These are phyloP conservation scores for Deilephila elpenor DNA, from an alignment of 2,888 invertebrate species.

Conservation along the genomic window DNA sequence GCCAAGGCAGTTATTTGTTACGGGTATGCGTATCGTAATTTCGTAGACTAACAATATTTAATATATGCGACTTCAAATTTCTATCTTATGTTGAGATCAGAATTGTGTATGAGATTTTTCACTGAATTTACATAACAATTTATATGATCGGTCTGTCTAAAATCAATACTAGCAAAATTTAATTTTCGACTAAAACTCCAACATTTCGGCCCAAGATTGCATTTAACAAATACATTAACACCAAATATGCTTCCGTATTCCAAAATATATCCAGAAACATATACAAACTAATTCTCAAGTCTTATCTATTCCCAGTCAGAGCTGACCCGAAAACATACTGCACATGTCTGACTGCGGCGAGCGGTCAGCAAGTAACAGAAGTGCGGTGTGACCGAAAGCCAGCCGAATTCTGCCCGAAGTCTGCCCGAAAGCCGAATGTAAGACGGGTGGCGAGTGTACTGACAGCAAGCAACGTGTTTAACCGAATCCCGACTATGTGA, in stretches of 20 bases:
- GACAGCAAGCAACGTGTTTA: slow-evolving; percentile 54
- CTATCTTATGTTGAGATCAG: no score
- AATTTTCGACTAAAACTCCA: no score
- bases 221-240: no score
- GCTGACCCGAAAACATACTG: not conserved
- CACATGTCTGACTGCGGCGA: not conserved
- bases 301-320: slow-evolving; percentile 21
- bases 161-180: no score
- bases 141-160: no score
- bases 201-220: no score
- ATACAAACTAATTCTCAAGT: not conserved
- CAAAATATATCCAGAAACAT: not conserved
- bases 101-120: no score
- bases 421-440: slow-evolving; percentile 13
- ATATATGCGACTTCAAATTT: no score
- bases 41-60: no score
- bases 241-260: not conserved
- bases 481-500: slow-evolving; percentile 51
- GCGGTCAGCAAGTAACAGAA: slow-evolving; percentile 22
- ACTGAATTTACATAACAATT: no score
- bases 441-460: slow-evolving; percentile 28
- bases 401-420: not conserved
- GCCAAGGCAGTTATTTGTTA: no score
- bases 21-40: no score
- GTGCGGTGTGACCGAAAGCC: slow-evolving; percentile 13